phyloP scores from a whole-genome alignment of 2,888 invertebrate genomes.

The Nomada flava region DNA sequence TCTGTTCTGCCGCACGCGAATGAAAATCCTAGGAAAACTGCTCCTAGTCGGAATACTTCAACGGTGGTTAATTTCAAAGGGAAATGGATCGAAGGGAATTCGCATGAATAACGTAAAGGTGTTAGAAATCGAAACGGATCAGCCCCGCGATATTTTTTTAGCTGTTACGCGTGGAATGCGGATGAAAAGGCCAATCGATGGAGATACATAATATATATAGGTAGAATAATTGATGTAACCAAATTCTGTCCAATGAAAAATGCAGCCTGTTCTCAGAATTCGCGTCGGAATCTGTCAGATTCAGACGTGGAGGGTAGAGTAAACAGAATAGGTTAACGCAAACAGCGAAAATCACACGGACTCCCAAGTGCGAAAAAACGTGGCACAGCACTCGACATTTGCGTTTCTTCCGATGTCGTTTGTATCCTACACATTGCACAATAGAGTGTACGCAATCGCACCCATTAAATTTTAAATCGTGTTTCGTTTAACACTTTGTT shows the following conservation, averaged over 20 bases:
- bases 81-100: background rate
- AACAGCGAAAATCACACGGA: constrained; percentile 10
- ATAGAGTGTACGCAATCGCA: background rate
- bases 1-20: background rate
- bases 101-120: background rate
- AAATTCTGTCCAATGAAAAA: background rate
- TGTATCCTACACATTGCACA: background rate
- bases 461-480: background rate
- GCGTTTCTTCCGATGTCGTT: background rate
- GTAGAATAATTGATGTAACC: background rate
- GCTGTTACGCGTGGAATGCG: background rate
- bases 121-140: background rate
- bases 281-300: constrained; percentile 1
- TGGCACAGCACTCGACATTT: background rate
- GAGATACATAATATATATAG: background rate
- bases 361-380: constrained; percentile 10
- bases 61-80: background rate
- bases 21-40: background rate
- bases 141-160: background rate
- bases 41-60: background rate
- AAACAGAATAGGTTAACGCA: constrained; percentile 29
- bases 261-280: background rate
- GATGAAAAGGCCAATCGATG: background rate
- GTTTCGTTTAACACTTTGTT: too few species aligned
- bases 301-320: background rate